Percentiles rank a stretch among this genome's conserved stretches.
Evolutionary conservation across 2,113 vertebrate genomes (phyloP).

Genomic region (Neogobius melanostomus): DNA sequence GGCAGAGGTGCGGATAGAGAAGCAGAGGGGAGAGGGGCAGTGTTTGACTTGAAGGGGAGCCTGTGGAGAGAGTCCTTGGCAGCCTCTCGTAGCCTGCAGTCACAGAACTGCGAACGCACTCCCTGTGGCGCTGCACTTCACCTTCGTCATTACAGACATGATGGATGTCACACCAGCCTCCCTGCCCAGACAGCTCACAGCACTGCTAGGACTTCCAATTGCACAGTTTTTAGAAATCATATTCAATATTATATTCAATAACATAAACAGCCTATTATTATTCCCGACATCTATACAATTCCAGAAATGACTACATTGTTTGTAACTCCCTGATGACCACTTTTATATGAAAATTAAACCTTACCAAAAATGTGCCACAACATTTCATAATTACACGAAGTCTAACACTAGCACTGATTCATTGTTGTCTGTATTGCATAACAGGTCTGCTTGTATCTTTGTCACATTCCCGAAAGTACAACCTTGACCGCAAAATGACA

Average conservation of each 20-base stretch:
- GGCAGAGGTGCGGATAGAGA: conserved; percentile 36
- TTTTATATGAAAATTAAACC: too few species aligned
- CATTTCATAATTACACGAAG: background rate
- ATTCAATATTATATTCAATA: background rate
- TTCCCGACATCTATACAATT: too few species aligned
- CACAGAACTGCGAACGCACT: conserved; percentile 45
- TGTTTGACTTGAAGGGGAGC: conserved; percentile 52
- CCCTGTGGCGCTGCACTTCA: conserved; percentile 49
- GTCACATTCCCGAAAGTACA: background rate
- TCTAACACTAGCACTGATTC: background rate
- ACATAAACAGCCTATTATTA: background rate
- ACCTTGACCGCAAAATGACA: conserved; percentile 27
- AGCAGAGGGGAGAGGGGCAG: conserved; percentile 32
- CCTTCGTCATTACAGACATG: conserved; percentile 36
- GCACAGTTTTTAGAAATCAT: background rate
- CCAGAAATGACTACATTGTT: too few species aligned
- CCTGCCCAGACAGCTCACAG: conserved; percentile 17
- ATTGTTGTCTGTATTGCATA: background rate
- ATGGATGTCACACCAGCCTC: conserved; percentile 48
- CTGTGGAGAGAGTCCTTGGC: conserved; percentile 48
- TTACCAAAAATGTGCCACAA: background rate
- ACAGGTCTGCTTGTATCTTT: background rate
- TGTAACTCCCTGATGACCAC: too few species aligned
- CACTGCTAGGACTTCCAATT: conserved; percentile 11
- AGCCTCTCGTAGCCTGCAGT: conserved; percentile 35